Conservation (phyloP, 2,888 invertebrate genomes). For the Leucophora obtusa region DNA sequence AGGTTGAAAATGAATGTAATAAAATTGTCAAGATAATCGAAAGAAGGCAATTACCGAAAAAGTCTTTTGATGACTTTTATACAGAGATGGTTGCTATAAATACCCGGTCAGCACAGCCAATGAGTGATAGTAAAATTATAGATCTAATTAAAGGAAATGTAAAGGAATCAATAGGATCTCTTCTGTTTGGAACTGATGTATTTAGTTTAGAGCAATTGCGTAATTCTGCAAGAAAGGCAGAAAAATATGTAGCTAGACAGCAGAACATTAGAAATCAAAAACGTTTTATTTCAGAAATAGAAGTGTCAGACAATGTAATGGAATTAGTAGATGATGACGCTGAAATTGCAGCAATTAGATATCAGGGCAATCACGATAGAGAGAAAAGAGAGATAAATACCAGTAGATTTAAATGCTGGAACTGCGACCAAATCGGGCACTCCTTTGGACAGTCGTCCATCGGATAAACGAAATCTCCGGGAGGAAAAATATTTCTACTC, state of each 20-base stretch:
- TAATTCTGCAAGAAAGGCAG: too few relatives aligned
- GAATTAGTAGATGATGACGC: background rate
- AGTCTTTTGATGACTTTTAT: conserved; percentile 18
- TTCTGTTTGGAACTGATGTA: background rate
- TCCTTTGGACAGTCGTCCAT: conserved; percentile 19
- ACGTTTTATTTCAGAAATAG: conserved; percentile 16
- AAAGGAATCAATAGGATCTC: conserved; percentile 5
- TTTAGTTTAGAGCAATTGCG: too few relatives aligned
- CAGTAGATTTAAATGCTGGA: background rate
- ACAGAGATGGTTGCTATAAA: conserved; percentile 20
- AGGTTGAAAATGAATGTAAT: background rate
- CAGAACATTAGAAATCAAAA: background rate
- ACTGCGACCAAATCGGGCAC: conserved; percentile 21
- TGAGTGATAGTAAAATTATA: conserved; percentile 25
- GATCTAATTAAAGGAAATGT: conserved; percentile 21
- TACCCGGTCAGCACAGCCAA: conserved; percentile 6
- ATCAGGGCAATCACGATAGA: background rate
- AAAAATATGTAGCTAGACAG: background rate
- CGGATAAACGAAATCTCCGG: conserved; percentile 13
- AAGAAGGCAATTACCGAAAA: conserved; percentile 5
- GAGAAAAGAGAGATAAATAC: conserved; percentile 3
- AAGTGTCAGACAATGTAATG: background rate
- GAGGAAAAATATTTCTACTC: conserved; percentile 13
- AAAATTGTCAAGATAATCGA: conserved; percentile 24
- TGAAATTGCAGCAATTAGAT: conserved; percentile 7